Conservation (phyloP, 1,140 invertebrate genomes). For the Ganaspis sp. region DNA sequence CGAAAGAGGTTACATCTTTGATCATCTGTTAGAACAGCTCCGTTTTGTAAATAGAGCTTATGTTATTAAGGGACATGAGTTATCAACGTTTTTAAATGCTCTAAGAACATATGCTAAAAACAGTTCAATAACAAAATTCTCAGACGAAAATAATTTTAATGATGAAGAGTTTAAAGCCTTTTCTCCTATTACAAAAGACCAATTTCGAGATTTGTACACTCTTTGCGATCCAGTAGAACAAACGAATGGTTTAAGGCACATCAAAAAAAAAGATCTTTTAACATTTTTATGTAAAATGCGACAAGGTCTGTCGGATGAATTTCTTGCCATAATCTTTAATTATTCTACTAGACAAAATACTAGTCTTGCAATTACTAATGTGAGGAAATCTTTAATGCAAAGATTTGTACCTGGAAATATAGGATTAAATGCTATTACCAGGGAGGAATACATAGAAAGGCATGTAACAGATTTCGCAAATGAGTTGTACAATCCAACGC, state of each 20-base stretch:
- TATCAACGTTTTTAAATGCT: not conserved
- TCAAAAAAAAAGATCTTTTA: slow-evolving; percentile 32
- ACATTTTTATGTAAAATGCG: slow-evolving; percentile 32
- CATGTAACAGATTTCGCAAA: slow-evolving; percentile 1
- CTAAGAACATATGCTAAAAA: not conserved
- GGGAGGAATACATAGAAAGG: not conserved
- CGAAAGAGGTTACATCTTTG: not conserved
- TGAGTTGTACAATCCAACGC: slow-evolving; percentile 10
- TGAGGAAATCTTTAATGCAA: too few relatives aligned
- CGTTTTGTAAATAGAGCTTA: not conserved
- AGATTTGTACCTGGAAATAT: not conserved
- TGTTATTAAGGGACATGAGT: not conserved
- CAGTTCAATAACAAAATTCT: not conserved
- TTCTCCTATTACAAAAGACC: not conserved
- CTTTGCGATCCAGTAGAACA: not conserved
- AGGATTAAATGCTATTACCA: not conserved
- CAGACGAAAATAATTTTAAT: not conserved
- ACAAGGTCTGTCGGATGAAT: slow-evolving; percentile 34
- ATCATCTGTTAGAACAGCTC: not conserved
- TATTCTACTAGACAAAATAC: not conserved
- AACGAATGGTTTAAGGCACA: not conserved
- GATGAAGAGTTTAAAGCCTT: not conserved
- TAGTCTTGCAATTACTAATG: not conserved
- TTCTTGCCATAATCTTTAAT: slow-evolving; percentile 19
- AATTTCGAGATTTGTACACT: not conserved